These are phyloP conservation scores for Peromyscus californicus DNA, from an alignment of 2,113 vertebrate genomes.

Conservation along the genomic window DNA sequence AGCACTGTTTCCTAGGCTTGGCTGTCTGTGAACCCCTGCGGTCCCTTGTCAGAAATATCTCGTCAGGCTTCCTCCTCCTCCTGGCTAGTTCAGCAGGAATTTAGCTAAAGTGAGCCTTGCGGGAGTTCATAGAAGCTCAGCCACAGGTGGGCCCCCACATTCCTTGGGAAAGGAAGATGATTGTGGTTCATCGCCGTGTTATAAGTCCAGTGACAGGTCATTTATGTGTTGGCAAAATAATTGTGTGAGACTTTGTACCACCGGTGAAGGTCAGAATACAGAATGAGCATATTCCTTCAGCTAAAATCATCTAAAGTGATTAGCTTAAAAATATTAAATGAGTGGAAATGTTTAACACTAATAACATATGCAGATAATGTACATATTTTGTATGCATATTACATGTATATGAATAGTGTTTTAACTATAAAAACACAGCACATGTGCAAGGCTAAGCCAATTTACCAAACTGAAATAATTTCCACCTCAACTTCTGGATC, in stretches of 20 bases:
- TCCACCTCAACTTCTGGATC: background rate
- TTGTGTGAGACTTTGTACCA: background rate
- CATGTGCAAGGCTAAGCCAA: background rate
- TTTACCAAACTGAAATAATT: conserved; percentile 10
- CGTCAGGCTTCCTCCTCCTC: background rate
- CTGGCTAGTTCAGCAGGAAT: background rate
- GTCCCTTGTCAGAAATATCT: background rate
- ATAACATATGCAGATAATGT: background rate
- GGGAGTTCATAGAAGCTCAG: background rate
- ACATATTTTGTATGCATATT: background rate
- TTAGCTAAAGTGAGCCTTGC: conserved; percentile 24
- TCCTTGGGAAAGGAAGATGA: background rate
- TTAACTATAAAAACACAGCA: background rate
- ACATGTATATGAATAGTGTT: background rate
- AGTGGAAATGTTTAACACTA: background rate
- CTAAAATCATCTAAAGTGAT: conserved; percentile 35
- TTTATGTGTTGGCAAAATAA: background rate
- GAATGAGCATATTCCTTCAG: background rate
- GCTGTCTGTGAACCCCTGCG: background rate
- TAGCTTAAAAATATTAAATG: conserved; percentile 40
- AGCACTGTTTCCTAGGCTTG: background rate
- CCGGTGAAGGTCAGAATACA: background rate
- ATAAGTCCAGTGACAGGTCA: background rate
- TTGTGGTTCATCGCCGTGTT: background rate
- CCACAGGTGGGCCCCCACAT: background rate